Evolutionary conservation across 2,888 invertebrate genomes (phyloP), one percentile per base, ranked within the genome.

Genomic region (Anorthoa munda): DNA sequence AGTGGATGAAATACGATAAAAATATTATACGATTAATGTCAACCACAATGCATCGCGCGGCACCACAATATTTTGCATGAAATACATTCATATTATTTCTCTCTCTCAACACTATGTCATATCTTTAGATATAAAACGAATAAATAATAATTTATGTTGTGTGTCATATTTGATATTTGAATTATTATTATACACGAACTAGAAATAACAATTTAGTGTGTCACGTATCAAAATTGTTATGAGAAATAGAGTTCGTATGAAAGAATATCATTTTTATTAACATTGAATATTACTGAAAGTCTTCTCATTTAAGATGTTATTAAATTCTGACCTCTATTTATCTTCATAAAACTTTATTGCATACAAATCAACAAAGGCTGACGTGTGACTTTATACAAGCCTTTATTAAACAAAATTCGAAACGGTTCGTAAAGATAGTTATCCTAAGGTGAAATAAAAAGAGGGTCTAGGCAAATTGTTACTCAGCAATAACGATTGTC

Each of bases 1-100:
- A 46, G 21, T 63, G 23, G 4, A 51, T 75, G 18, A 68, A 56
- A 70, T 63, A 58, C n/a, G 51, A 48, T 58, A 51, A 77, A 66
- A 58, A 67, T 55, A 59, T 53, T 50, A 55, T 53, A 53, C 50
- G n/a, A 68, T 73, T 64, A 67, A 79, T 50, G 50, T 73, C 66
- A 66, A 67, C 60, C 51, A 13, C 64, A 81, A 68, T 48, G 51
- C 56, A 75, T 48, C 21, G 46, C 48, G 17, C 60, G 39, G 61
- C 26, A 13, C 60, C 58, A 53, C 53, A 75, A 80, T 80, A 74
- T 69, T 81, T 81, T 61, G 23, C n/a, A 39, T 26, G 18, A 61
- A 75, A 68, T 53, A 53, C 23, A 55, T 61, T 59, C 18, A 50
- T 48, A 66, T 63, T 63, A 63, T 80, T 60, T 73, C 65, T n/a